Conservation (phyloP, 2,113 vertebrate species). For the Thermophis baileyi region DNA sequence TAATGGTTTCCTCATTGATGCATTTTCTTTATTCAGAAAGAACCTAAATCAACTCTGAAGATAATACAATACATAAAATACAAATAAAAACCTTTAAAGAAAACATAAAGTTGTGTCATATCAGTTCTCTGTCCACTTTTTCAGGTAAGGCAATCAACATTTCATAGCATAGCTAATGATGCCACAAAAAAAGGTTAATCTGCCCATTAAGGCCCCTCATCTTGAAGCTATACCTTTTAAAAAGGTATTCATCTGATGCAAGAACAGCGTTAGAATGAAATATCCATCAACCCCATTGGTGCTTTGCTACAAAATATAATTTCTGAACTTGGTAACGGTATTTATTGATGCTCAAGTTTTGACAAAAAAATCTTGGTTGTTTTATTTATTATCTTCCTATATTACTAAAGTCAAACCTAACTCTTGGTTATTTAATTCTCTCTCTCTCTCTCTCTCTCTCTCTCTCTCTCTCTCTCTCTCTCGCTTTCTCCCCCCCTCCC, state of each 20-base stretch:
- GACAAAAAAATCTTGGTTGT: constrained; percentile 33
- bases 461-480: no score
- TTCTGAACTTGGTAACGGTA: constrained; percentile 43
- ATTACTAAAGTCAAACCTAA: neutral
- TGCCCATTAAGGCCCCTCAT: constrained; percentile 43
- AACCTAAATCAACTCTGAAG: neutral
- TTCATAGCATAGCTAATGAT: constrained; percentile 37
- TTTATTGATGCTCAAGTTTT: constrained; percentile 47
- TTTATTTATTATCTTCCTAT: constrained; percentile 49
- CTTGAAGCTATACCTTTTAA: constrained; percentile 33
- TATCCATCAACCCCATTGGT: constrained; percentile 37
- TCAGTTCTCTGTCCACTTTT: constrained; percentile 6
- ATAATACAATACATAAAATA: neutral
- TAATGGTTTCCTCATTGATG: neutral
- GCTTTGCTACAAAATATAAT: constrained; percentile 47
- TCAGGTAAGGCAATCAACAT: constrained; percentile 10
- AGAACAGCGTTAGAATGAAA: constrained; percentile 42
- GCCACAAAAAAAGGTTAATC: constrained; percentile 38
- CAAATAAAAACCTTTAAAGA: neutral
- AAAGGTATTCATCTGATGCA: constrained; percentile 44
- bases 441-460: accelerated
- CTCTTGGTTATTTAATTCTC: neutral
- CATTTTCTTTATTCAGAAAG: neutral
- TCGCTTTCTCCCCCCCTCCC: no score
- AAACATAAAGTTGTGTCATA: neutral